Conservation (phyloP, 37 sponge, comb jelly and placozoan species). For the Sycon ciliatum region DNA sequence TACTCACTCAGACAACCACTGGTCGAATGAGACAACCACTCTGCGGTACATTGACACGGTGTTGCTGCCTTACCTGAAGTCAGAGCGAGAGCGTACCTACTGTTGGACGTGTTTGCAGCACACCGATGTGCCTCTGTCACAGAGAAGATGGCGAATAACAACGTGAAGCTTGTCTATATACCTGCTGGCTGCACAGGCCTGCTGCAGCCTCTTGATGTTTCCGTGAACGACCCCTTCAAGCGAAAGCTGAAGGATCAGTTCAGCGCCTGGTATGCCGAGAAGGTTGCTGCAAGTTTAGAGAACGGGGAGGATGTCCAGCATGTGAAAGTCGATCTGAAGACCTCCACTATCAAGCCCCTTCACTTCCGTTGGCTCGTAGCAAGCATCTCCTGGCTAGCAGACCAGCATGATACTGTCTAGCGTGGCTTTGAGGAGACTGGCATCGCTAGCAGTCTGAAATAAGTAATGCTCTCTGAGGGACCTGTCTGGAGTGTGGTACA, state of each 20-base stretch:
- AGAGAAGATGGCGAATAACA: background rate
- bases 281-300: slow-evolving; percentile 21
- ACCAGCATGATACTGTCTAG: too few relatives aligned
- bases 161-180: slow-evolving; percentile 12
- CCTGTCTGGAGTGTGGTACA: too few relatives aligned
- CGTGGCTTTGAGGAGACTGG: too few relatives aligned
- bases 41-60: slow-evolving; percentile 22
- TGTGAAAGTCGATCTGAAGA: slow-evolving; percentile 20
- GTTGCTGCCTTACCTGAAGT: slow-evolving; percentile 12
- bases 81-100: slow-evolving; percentile 5
- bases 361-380: too few relatives aligned
- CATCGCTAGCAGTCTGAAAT: too few relatives aligned
- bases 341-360: background rate
- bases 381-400: too few relatives aligned
- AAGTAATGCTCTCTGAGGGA: too few relatives aligned
- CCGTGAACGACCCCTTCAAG: slow-evolving; percentile 30
- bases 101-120: slow-evolving; percentile 20
- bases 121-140: background rate
- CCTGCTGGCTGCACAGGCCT: slow-evolving; percentile 26
- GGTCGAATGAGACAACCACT: slow-evolving; percentile 34
- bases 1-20: slow-evolving; percentile 28
- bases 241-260: slow-evolving; percentile 16
- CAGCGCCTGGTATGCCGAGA: slow-evolving; percentile 31
- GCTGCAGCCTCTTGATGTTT: slow-evolving; percentile 26
- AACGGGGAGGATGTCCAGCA: too few relatives aligned